Evolutionary conservation across 2,797 vertebrate species (phyloP), one percentile per base, ranked within the genome.

Genomic region (Rhinoraja longicauda): DNA sequence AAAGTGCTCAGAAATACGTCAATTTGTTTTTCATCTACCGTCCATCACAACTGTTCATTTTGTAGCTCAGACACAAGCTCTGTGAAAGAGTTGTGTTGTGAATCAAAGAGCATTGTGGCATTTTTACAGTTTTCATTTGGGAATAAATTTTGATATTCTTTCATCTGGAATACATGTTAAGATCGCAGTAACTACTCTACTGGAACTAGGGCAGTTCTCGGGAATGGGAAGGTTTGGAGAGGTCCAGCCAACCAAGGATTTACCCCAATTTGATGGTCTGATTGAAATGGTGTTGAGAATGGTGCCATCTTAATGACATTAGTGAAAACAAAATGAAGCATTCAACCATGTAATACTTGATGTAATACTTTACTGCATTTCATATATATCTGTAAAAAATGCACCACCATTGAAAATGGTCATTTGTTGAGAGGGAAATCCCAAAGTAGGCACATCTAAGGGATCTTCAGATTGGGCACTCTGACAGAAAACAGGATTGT

Each of bases 1-100:
- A 92, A 72, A 92, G 90, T 92, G 70, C 70, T 92, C 3, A 73
- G 90, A 75, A 92, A 92, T 91, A 91, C 75, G 70, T 73, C 72
- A 57, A 75, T 75, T 67, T 4, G 26, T 75, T 39, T 12, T 75
- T 92, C 90, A 17, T 92, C 45, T 73, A 73, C 24, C 45, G 70
- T 92, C 70, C 67, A 92, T 92, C 67, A 91, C 36, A 53, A 45
- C 36, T 39, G 36, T 17, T 73, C 36, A 57, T 92, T 53, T 73
- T 53, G 26, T 53, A 4, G 24, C 39, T 92, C 39, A n/a, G 70
- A 26, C 39, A 26, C 90, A 36, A 75, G 26, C 70, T 73, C 70
- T 75, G 26, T n/a, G 53, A 57, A 57, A 15, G 39, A 36, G 39
- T 62, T n/a, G 72, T 53, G 70, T n/a, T 92, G 39, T 92, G 67